Evolutionary conservation across 2,888 invertebrate species (phyloP), one percentile per base, ranked within the genome.

Genomic region (Eupelmus urozonus): DNA sequence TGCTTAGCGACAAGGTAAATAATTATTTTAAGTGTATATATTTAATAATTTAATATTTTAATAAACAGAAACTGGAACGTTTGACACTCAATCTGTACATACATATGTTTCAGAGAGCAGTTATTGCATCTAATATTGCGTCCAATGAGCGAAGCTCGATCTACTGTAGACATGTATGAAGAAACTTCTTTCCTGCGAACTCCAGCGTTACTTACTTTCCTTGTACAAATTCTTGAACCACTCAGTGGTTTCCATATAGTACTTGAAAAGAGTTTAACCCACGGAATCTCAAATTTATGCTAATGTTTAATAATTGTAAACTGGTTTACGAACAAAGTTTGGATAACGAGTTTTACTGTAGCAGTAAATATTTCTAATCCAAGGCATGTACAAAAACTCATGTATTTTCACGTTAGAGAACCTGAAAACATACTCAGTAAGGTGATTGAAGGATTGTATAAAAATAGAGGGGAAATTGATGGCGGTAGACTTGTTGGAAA

Each of bases 141-240:
- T n/a, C 95, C 97, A 63, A 96, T 99, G 93, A 95, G 98, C 1
- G 92, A 94, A 85, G 96, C 97, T 20, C 95, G 97, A 80, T 95
- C 97, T 4, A 97, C 98, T 0, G 90, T 92, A 7, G 97, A 97
- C 87, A 96, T 99, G 97, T 99, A 97, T 88, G 98, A 98, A 88
- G 98, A 98, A 87, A 94, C 95, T 84, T 98, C 98, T 71, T 99
- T 99, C 90, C 91, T 99, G 79, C 93, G 98, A 75, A 96, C 96
- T 86, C 93, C 95, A 71, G 95, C 95, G 73, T 92, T 98, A 51
- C 92, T 96, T 79, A 96, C 96, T 83, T 97, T 97, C 91, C 93
- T 98, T 78, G 93, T 96, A 82, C 96, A 98, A 91, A 97, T 98
- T 87, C 92, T 98, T 60, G 95, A 96, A 86, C 96, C 97, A 18